Conservation (phyloP, 1,140 invertebrate species). For the Penaeus japonicus region DNA sequence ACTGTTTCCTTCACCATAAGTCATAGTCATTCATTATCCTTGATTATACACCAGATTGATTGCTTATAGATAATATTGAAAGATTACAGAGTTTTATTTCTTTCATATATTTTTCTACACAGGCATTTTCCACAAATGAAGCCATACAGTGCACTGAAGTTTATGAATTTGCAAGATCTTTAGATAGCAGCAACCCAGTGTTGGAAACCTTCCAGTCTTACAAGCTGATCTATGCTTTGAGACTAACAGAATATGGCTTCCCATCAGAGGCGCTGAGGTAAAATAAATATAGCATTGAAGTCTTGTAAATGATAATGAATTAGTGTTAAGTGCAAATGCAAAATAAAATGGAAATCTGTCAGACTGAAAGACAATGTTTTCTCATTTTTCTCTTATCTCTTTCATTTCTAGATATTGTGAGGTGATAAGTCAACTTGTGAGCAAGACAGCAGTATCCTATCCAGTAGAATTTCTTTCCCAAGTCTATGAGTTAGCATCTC, state of each 20-base stretch:
- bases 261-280: constrained; percentile 76
- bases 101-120: neutral
- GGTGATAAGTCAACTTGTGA: constrained; percentile 34
- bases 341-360: too few species aligned
- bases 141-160: constrained; percentile 94
- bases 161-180: constrained; percentile 88
- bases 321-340: too few species aligned
- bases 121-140: constrained; percentile 80
- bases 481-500: constrained; percentile 74
- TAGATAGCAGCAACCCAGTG: constrained; percentile 74
- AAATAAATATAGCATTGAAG: constrained; percentile 26
- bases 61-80: neutral
- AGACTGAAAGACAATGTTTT: neutral
- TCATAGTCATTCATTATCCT: neutral
- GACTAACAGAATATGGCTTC: constrained; percentile 49
- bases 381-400: neutral
- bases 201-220: constrained; percentile 66
- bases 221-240: constrained; percentile 46
- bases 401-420: constrained; percentile 31
- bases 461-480: constrained; percentile 68
- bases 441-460: neutral
- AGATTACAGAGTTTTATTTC: neutral
- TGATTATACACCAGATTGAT: neutral
- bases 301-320: too few species aligned
- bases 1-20: too few species aligned